Conservation (phyloP, 2,797 vertebrate genomes). For the Mormyrops attenuatus region DNA sequence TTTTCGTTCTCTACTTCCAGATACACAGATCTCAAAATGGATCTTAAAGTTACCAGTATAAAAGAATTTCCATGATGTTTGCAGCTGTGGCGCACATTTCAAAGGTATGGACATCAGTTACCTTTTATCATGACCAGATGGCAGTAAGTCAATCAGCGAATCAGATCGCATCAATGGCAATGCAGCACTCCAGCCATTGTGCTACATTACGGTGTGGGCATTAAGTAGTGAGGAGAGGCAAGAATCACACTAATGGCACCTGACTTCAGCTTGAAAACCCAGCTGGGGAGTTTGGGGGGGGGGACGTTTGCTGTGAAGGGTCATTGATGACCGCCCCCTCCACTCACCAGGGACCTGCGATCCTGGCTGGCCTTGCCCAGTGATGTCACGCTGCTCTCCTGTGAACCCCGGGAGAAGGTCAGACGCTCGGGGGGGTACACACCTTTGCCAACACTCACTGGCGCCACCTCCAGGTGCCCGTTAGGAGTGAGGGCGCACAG, state of each 20-base stretch:
- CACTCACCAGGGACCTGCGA: conserved; percentile 34
- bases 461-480: conserved; percentile 83
- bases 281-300: no score
- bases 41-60: background rate
- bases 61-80: background rate
- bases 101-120: background rate
- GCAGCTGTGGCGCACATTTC: background rate
- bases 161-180: background rate
- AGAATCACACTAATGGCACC: background rate
- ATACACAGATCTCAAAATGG: background rate
- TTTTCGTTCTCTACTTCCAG: background rate
- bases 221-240: background rate
- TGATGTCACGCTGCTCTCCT: conserved; percentile 85
- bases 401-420: conserved; percentile 66
- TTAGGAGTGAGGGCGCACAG: conserved; percentile 86
- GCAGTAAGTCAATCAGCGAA: background rate
- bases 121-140: background rate
- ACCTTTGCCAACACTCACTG: conserved; percentile 52
- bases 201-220: background rate
- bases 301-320: no score
- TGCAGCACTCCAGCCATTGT: background rate
- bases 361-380: conserved; percentile 77
- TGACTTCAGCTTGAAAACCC: background rate
- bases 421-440: conserved; percentile 71
- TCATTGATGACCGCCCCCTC: background rate